phyloP scores from a whole-genome alignment of 2,113 vertebrate species.

The Petrocephalus microphthalmus region DNA sequence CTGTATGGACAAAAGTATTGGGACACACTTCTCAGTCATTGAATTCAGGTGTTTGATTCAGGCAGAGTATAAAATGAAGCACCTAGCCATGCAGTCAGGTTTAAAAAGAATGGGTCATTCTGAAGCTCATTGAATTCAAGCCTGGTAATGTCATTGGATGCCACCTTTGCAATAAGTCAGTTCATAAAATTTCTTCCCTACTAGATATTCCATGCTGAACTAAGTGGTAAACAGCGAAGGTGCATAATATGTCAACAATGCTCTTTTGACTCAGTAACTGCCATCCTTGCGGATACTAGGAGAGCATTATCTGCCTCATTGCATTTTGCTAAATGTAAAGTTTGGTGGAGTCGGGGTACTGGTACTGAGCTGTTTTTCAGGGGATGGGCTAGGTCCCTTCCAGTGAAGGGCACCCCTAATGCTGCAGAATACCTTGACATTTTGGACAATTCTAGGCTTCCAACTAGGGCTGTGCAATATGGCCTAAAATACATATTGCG shows the following conservation, averaged over 20 bases:
- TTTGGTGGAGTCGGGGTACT: background rate
- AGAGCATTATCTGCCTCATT: background rate
- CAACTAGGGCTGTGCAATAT: too few relatives aligned
- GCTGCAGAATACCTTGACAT: background rate
- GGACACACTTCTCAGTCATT: background rate
- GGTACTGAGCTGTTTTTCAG: background rate
- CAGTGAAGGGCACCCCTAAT: background rate
- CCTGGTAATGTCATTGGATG: too few relatives aligned
- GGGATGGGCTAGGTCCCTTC: background rate
- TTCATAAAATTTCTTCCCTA: too few relatives aligned
- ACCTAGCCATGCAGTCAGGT: background rate
- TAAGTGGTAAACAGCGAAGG: background rate
- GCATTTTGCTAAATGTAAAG: background rate
- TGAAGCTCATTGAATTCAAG: too few relatives aligned
- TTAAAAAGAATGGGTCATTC: background rate
- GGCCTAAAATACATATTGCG: too few relatives aligned
- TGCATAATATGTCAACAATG: too few relatives aligned
- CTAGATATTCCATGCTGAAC: too few relatives aligned
- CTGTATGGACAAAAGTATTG: background rate
- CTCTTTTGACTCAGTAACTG: background rate
- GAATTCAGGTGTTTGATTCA: background rate
- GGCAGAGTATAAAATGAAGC: background rate
- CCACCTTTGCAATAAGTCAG: too few relatives aligned
- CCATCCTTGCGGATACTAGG: background rate
- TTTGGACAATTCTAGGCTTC: background rate